phyloP scores from a whole-genome alignment of 2,113 vertebrate genomes.

The Galeopterus variegatus region DNA sequence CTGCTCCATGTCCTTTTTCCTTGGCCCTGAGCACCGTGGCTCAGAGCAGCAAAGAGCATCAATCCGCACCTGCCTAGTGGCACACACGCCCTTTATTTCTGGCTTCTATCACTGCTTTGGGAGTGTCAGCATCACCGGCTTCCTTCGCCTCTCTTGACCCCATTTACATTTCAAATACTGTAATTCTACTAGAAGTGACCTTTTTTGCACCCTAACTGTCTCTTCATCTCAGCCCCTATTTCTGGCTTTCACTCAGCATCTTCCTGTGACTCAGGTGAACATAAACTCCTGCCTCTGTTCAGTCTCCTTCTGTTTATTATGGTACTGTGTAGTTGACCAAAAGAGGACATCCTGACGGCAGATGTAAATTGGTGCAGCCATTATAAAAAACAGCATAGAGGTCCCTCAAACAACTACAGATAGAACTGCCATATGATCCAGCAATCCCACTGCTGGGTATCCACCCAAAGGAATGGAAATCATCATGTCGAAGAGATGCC shows the following conservation, averaged over 20 bases:
- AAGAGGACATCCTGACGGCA: neutral
- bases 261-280: fast-evolving
- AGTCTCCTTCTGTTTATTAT: neutral
- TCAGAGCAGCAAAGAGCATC: neutral
- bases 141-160: fast-evolving
- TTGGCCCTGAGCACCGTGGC: fast-evolving
- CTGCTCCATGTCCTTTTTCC: neutral
- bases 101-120: fast-evolving
- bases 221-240: fast-evolving
- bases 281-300: too few relatives aligned
- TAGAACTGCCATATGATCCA: too few relatives aligned
- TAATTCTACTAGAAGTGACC: fast-evolving
- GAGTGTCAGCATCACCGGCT: fast-evolving
- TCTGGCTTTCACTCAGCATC: neutral
- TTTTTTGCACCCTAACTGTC: fast-evolving
- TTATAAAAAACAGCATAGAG: too few relatives aligned
- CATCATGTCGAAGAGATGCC: too few relatives aligned
- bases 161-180: fast-evolving
- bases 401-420: too few relatives aligned
- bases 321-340: fast-evolving
- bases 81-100: too few relatives aligned
- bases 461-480: too few relatives aligned
- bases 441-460: too few relatives aligned
- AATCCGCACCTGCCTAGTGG: neutral
- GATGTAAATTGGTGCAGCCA: too few relatives aligned